A percentile compares a stretch with the other conserved stretches of the same genome.
phyloP scores from a whole-genome alignment of 2,113 vertebrate species.

The Myodes glareolus region DNA sequence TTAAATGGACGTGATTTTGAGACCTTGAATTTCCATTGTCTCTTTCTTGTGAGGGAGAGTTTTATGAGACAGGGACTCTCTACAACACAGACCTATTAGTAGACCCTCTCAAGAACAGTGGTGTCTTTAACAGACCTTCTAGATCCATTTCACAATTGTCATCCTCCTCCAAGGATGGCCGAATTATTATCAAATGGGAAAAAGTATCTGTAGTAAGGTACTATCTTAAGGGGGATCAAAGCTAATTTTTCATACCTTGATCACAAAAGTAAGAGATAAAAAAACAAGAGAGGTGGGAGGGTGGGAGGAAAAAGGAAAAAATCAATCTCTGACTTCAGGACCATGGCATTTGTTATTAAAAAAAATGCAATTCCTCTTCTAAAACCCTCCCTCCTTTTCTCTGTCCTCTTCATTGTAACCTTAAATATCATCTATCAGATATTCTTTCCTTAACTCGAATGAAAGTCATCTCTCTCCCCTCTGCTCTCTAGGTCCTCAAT shows the following conservation, averaged over 20 bases:
- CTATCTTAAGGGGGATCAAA: slow-evolving; percentile 22
- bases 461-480: not conserved
- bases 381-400: not conserved
- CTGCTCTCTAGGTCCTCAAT: not conserved
- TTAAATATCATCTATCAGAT: not conserved
- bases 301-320: not conserved
- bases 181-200: not conserved
- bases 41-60: slow-evolving; percentile 43
- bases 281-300: not conserved
- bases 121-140: not conserved
- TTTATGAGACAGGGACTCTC: slow-evolving; percentile 17
- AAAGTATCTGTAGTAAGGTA: not conserved
- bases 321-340: not conserved
- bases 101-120: not conserved
- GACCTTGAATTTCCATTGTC: slow-evolving; percentile 53
- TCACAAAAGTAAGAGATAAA: not conserved
- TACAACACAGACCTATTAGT: not conserved
- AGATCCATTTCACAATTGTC: not conserved
- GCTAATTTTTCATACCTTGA: not conserved
- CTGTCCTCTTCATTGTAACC: not conserved
- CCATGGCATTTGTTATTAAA: not conserved
- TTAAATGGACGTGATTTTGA: slow-evolving; percentile 58
- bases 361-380: not conserved
- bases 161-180: not conserved
- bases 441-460: not conserved